A percentile compares a stretch with the other conserved stretches of the same genome.
Evolutionary conservation across 2,888 invertebrate species (phyloP).

Genomic region (Zygaena filipendulae): DNA sequence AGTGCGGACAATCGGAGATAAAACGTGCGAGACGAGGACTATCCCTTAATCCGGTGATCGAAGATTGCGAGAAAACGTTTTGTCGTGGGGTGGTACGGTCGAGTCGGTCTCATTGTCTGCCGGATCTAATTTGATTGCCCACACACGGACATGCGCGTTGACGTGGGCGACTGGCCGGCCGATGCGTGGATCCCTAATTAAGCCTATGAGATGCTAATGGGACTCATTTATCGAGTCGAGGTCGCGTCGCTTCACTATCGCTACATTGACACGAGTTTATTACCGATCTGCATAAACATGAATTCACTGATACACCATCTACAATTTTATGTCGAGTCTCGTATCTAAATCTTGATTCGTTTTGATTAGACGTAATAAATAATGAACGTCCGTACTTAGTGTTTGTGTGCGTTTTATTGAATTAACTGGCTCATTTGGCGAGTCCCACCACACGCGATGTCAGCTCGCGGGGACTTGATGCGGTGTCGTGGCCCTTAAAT

Average conservation of each 20-base stretch:
- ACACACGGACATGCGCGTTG: conserved; percentile 38
- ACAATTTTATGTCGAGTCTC: too few species aligned
- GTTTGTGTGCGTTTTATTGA: conserved; percentile 46
- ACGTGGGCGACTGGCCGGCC: conserved; percentile 43
- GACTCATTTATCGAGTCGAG: conserved; percentile 42
- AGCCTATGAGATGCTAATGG: conserved; percentile 54
- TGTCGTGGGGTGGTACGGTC: conserved; percentile 63
- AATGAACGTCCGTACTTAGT: too few species aligned
- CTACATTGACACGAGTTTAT: conserved; percentile 27
- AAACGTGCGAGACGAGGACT: conserved; percentile 65
- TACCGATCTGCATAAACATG: too few species aligned
- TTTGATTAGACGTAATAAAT: too few species aligned
- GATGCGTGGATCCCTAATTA: conserved; percentile 51
- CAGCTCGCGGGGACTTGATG: conserved; percentile 34
- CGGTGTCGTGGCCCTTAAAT: conserved; percentile 41
- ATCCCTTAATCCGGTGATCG: conserved; percentile 67
- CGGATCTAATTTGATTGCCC: conserved; percentile 58
- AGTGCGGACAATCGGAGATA: conserved; percentile 69
- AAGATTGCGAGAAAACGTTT: conserved; percentile 68
- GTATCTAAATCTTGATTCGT: too few species aligned
- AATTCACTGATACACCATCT: too few species aligned
- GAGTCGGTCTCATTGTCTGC: conserved; percentile 53
- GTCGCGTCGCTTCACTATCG: conserved; percentile 32
- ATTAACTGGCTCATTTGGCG: conserved; percentile 27
- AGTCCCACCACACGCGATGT: conserved; percentile 42